Evolutionary conservation across 2,113 vertebrate species (phyloP), one percentile per base, ranked within the genome.

Genomic region (Saguinus midas): DNA sequence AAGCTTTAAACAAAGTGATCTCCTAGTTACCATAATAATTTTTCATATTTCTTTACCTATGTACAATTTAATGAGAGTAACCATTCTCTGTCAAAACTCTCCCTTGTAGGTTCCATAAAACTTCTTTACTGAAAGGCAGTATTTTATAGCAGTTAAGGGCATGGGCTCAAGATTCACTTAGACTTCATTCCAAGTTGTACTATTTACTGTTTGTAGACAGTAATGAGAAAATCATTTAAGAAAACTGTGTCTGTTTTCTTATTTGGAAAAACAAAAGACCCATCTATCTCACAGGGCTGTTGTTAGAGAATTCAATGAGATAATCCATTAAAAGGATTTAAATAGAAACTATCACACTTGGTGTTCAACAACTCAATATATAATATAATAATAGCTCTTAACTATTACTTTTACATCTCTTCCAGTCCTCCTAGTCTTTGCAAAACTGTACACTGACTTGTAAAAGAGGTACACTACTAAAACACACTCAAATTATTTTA

Each of bases 321-420:
- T 18, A 83, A 86, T 58, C 45, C 43, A 91, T 76, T 95, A 64
- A 89, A 85, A 79, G 55, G 27, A 93, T 83, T 81, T 81, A 94
- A 70, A 75, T 21, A n/a, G 50, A 48, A 86, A 58, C 43, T 50
- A 37, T 32, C 75, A 64, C 82, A 55, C 40, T 4, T 29, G 25
- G 88, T 83, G 48, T 83, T 43, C 72, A 55, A 11, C 43, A 87
- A 32, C 37, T 91, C 75, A 58, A 5, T 16, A 52, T 52, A 52
- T 52, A 52, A 52, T 52, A 52, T 4, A 52, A 5, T 87, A 45
- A 37, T 17, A 85, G 73, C n/a, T 73, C 55, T 55, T 73, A 81
- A 58, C 20, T 45, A 13, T 21, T 58, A 13, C 4, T 61, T 25
- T 68, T 23, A 11, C 10, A 14, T 78, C 73, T 85, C 40, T 57